A percentile compares a stretch with the other conserved stretches of the same genome.
Conservation (phyloP, 2,888 invertebrate species). For the Lamellibrachia satsuma region DNA sequence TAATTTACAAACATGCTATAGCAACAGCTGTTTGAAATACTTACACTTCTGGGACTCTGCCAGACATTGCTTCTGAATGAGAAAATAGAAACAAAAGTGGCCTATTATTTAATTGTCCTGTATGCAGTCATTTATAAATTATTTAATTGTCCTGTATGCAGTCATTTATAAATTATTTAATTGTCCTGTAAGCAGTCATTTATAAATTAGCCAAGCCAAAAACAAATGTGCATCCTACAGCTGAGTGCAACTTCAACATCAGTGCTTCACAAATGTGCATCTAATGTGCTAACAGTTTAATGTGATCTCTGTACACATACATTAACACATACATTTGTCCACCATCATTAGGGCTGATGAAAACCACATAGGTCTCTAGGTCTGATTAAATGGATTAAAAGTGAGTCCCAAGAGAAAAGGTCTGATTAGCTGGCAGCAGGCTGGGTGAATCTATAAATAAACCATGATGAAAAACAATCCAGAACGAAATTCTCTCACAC, state of each 20-base stretch:
- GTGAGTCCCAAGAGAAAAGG: not conserved
- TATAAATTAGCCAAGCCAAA: not conserved
- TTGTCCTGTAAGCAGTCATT: too few relatives aligned
- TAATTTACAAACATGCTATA: not conserved
- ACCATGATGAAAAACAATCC: not conserved
- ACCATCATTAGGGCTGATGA: not conserved
- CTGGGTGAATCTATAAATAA: not conserved
- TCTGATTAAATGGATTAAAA: conserved; percentile 17
- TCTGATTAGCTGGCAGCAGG: not conserved
- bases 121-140: not conserved
- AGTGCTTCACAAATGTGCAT: not conserved
- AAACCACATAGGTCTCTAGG: not conserved
- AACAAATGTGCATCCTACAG: not conserved
- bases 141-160: not conserved
- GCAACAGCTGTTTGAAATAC: not conserved
- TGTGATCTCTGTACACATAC: too few relatives aligned
- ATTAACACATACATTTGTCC: not conserved
- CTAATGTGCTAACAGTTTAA: not conserved
- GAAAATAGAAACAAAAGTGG: not conserved
- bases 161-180: not conserved
- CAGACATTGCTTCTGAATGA: not conserved
- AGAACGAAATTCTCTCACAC: not conserved
- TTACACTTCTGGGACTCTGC: not conserved
- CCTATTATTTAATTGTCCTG: not conserved
- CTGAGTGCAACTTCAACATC: not conserved